Percentiles rank a stretch among this genome's conserved stretches.
Evolutionary conservation across 2,113 vertebrate species (phyloP).

Genomic region (Stomatorhinus ivindoensis): DNA sequence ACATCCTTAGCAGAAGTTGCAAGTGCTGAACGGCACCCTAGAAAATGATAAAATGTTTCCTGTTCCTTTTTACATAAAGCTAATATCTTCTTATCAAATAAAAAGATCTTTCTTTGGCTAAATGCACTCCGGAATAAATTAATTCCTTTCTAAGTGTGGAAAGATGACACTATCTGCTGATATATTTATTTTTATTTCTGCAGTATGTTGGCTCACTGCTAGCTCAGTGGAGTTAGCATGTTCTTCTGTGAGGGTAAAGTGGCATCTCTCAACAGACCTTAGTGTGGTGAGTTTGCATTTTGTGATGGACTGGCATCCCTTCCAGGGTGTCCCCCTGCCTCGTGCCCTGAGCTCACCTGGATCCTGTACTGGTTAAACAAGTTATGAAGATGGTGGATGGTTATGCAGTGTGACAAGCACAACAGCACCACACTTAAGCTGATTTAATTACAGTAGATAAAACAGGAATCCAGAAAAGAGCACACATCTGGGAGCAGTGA

Average conservation of each 20-base stretch:
- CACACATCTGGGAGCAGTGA: not conserved
- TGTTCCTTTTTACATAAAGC: not conserved
- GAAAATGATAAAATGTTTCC: not conserved
- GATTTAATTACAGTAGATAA: not conserved
- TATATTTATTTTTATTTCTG: not conserved
- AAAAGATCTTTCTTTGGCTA: not conserved
- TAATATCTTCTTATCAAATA: not conserved
- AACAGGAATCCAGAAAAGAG: not conserved
- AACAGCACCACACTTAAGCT: not conserved
- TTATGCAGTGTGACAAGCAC: not conserved
- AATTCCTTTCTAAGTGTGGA: not conserved
- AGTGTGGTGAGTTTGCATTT: not conserved
- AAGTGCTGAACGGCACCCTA: not conserved
- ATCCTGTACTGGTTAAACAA: not conserved
- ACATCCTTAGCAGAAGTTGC: not conserved
- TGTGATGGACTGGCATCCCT: not conserved
- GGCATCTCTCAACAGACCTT: not conserved
- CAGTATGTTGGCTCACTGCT: not conserved
- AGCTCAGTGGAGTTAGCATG: not conserved
- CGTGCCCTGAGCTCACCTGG: not conserved
- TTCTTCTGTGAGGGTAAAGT: not conserved
- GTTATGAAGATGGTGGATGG: not conserved
- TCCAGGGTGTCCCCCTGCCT: not conserved
- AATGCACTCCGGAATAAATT: not conserved
- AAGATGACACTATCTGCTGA: not conserved